These are phyloP conservation scores for Ancistrus triradiatus DNA, from an alignment of 2,113 vertebrate species.

Conservation along the genomic window DNA sequence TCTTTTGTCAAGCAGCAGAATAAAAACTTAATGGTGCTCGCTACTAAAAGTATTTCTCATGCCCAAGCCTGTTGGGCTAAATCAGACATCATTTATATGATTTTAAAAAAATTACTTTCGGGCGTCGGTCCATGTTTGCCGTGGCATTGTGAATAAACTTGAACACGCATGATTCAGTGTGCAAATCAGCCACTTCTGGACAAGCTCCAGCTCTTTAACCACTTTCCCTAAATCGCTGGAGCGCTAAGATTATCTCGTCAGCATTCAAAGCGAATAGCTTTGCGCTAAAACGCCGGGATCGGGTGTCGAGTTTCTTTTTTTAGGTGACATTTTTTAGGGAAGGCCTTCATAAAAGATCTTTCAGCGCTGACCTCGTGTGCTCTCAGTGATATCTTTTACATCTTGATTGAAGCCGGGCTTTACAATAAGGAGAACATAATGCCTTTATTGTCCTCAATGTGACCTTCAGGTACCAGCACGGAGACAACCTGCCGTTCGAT, in stretches of 20 bases:
- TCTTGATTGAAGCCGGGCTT: too few species aligned
- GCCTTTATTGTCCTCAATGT: conserved; percentile 22
- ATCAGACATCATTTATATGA: conserved; percentile 7
- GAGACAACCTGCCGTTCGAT: conserved; percentile 88
- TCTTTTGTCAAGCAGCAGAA: conserved; percentile 5
- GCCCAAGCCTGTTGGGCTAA: neutral
- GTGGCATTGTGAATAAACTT: neutral
- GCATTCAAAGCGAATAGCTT: too few species aligned
- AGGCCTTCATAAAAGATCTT: neutral
- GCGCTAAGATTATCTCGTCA: too few species aligned
- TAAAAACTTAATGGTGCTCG: neutral
- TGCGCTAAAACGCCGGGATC: too few species aligned
- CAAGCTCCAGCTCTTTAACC: conserved; percentile 2
- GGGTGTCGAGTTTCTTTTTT: too few species aligned
- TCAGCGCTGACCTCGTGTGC: neutral
- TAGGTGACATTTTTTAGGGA: neutral
- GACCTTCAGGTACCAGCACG: conserved; percentile 82
- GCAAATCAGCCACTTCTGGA: conserved; percentile 24
- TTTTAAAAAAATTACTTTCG: neutral
- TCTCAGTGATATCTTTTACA: too few species aligned
- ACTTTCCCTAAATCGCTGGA: neutral
- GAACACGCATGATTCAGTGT: conserved; percentile 1
- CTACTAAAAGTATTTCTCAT: neutral
- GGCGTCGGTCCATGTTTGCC: conserved; percentile 9
- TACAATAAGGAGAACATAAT: too few species aligned